Percentiles rank a stretch among this genome's conserved stretches.
phyloP scores from a whole-genome alignment of 2,113 vertebrate species.

The Heloderma charlesbogerti region DNA sequence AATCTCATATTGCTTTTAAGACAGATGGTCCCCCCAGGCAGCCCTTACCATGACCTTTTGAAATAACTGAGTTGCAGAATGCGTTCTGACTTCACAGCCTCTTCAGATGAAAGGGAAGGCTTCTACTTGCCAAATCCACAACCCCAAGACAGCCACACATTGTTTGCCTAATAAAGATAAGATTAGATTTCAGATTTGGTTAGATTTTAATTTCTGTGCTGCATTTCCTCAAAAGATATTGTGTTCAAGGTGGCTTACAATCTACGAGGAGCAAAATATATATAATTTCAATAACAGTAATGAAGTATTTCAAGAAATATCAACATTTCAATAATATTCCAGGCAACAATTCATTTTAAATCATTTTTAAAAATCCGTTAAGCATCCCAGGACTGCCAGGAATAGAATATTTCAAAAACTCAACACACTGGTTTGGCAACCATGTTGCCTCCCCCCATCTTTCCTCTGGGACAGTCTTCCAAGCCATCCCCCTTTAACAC shows the following conservation, averaged over 20 bases:
- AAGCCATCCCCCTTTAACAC: too few relatives aligned
- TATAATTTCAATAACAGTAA: background rate
- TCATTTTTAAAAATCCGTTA: background rate
- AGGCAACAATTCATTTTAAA: background rate
- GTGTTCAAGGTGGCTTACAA: background rate
- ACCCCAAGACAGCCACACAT: background rate
- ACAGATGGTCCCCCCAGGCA: background rate
- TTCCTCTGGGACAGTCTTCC: too few relatives aligned
- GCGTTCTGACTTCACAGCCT: background rate
- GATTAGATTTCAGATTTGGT: background rate
- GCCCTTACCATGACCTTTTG: background rate
- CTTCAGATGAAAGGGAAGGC: background rate
- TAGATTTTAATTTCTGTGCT: background rate
- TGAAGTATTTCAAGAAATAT: too few relatives aligned
- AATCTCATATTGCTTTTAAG: conserved; percentile 1
- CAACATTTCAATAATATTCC: background rate
- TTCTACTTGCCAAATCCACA: background rate
- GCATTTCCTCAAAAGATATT: background rate
- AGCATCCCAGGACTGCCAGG: too few relatives aligned
- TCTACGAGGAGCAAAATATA: background rate
- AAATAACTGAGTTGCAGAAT: background rate
- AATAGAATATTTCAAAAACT: background rate
- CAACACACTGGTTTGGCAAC: background rate
- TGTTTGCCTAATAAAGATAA: background rate
- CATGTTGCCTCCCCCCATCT: too few relatives aligned